Conservation (phyloP, 2,797 vertebrate species). For the Lacerta viridis region DNA sequence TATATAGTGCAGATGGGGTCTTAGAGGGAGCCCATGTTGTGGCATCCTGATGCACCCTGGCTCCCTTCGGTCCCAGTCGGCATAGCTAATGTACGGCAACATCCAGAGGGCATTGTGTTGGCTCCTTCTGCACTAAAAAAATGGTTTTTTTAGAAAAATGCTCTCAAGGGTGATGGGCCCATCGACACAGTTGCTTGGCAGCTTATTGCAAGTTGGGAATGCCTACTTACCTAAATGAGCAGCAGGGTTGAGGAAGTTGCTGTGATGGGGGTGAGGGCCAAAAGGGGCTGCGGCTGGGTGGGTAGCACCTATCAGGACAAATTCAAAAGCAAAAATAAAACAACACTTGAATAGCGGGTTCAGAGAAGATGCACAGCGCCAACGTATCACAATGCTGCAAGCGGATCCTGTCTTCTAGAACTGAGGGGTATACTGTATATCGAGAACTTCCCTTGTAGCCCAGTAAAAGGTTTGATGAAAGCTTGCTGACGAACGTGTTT, state of each 20-base stretch:
- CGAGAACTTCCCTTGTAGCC: neutral
- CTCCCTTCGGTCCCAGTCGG: too few relatives aligned
- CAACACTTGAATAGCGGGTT: slow-evolving; percentile 15
- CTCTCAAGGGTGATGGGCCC: neutral
- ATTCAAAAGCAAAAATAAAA: slow-evolving; percentile 45
- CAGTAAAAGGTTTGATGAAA: neutral
- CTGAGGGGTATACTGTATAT: neutral
- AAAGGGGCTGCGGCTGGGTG: slow-evolving; percentile 92
- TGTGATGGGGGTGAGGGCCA: slow-evolving; percentile 90
- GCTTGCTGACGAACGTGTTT: too few relatives aligned
- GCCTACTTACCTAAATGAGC: slow-evolving; percentile 90
- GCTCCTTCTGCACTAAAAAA: neutral
- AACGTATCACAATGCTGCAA: too few relatives aligned
- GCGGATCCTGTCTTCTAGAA: neutral
- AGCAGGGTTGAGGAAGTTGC: slow-evolving; percentile 92
- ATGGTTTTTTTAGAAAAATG: neutral
- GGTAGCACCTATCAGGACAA: slow-evolving; percentile 85
- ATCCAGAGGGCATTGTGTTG: too few relatives aligned
- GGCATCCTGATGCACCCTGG: too few relatives aligned
- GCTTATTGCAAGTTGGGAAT: too few relatives aligned
- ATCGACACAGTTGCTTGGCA: neutral
- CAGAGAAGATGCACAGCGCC: neutral
- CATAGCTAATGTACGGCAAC: too few relatives aligned
- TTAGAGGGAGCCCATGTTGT: too few relatives aligned
- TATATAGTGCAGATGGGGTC: too few relatives aligned